phyloP scores from a whole-genome alignment of 1,140 invertebrate genomes.

The Myzus persicae region DNA sequence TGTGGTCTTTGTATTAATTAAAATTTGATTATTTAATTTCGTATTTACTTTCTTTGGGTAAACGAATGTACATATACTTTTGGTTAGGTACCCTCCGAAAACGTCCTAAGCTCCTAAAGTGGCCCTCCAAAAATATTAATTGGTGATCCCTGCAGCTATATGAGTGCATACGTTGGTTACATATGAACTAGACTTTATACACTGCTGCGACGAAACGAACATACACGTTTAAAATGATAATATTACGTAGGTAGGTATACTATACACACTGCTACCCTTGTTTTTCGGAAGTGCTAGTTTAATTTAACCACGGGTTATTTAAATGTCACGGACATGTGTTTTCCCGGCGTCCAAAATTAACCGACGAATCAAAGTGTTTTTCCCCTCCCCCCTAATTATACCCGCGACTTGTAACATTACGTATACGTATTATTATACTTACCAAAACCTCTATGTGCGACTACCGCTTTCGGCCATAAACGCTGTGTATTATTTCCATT shows the following conservation, averaged over 20 bases:
- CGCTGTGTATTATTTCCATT: background rate
- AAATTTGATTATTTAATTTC: no score
- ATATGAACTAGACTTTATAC: background rate
- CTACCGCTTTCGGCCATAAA: background rate
- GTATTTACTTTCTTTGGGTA: no score
- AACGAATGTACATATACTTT: no score
- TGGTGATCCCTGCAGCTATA: no score
- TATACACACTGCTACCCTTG: background rate
- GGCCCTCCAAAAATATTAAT: no score
- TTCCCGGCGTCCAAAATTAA: background rate
- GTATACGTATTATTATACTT: background rate
- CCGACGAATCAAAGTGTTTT: background rate
- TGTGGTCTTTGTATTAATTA: no score
- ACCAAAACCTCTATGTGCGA: background rate
- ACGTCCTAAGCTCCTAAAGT: no score
- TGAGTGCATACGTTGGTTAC: no score
- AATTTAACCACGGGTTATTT: constrained; percentile 26
- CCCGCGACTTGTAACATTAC: background rate
- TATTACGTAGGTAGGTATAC: background rate
- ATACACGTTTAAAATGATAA: background rate
- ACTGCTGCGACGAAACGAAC: background rate
- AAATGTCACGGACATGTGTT: background rate
- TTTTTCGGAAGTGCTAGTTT: background rate
- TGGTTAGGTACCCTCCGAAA: no score
- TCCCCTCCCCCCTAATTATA: background rate